Percentiles rank a stretch among this genome's conserved stretches.
phyloP scores from a whole-genome alignment of 1,140 invertebrate genomes.

The Fopius arisanus region DNA sequence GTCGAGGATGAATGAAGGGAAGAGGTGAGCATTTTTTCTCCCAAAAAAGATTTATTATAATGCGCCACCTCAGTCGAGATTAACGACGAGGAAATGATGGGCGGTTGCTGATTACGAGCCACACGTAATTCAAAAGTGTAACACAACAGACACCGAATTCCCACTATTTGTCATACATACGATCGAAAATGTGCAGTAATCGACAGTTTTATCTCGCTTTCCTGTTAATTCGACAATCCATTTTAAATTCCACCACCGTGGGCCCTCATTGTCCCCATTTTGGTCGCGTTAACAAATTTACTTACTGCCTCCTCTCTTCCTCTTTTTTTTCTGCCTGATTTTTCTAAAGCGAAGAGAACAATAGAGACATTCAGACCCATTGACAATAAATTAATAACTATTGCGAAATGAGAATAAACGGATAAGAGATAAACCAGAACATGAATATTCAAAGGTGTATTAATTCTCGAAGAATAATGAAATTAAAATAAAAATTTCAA shows the following conservation, averaged over 20 bases:
- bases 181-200: not conserved
- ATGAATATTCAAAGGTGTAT: too few relatives aligned
- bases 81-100: constrained; percentile 13
- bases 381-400: too few relatives aligned
- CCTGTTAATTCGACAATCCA: not conserved
- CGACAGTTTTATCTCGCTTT: not conserved
- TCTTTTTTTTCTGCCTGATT: not conserved
- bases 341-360: too few relatives aligned
- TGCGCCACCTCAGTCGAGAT: constrained; percentile 8
- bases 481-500: not conserved
- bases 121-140: constrained; percentile 1
- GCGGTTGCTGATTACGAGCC: not conserved
- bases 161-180: not conserved
- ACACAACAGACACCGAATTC: not conserved
- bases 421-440: too few relatives aligned
- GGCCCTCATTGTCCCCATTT: constrained; percentile 4
- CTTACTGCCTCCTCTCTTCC: not conserved
- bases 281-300: constrained; percentile 17
- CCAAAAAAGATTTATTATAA: not conserved
- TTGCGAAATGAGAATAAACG: too few relatives aligned
- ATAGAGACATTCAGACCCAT: too few relatives aligned
- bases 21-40: not conserved
- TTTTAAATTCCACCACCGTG: not conserved
- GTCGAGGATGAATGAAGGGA: not conserved
- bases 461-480: too few relatives aligned